Percentiles rank a stretch among this genome's conserved stretches.
phyloP scores from a whole-genome alignment of 2,888 invertebrate genomes.

The Trichogramma evanescens region DNA sequence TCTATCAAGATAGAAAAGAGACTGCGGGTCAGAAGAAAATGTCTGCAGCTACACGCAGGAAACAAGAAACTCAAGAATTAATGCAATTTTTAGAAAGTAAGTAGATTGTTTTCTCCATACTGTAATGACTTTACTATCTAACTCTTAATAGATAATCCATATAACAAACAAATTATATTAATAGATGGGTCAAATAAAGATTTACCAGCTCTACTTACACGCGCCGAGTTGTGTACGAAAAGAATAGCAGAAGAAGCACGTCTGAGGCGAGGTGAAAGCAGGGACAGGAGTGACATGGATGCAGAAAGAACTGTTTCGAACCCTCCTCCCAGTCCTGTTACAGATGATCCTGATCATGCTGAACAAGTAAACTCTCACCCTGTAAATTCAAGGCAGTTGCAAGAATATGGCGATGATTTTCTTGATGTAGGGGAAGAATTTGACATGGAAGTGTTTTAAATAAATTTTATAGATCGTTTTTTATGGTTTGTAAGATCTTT shows the following conservation, averaged over 20 bases:
- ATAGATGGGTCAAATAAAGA: constrained; percentile 51
- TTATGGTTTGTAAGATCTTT: constrained; percentile 8
- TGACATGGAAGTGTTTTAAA: constrained; percentile 66
- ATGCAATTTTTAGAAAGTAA: constrained; percentile 46
- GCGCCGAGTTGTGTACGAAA: constrained; percentile 54
- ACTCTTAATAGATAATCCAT: neutral
- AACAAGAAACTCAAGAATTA: constrained; percentile 61
- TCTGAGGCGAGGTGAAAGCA: constrained; percentile 42
- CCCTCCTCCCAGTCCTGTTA: constrained; percentile 77
- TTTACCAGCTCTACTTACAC: constrained; percentile 58
- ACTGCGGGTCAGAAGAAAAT: constrained; percentile 56
- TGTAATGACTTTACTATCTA: constrained; percentile 1
- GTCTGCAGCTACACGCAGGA: constrained; percentile 48
- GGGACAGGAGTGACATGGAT: constrained; percentile 41
- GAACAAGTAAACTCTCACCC: constrained; percentile 29
- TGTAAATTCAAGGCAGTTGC: constrained; percentile 39
- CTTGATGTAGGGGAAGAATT: constrained; percentile 62
- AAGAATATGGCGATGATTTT: constrained; percentile 62
- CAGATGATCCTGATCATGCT: constrained; percentile 54
- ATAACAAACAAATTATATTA: constrained; percentile 9
- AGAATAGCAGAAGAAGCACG: constrained; percentile 54
- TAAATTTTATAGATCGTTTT: neutral
- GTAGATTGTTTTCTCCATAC: constrained; percentile 7
- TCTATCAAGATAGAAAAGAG: constrained; percentile 59
- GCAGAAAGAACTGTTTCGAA: constrained; percentile 56